These are phyloP conservation scores for Ceratina japonica DNA, from an alignment of 1,140 invertebrate species.

Conservation along the genomic window DNA sequence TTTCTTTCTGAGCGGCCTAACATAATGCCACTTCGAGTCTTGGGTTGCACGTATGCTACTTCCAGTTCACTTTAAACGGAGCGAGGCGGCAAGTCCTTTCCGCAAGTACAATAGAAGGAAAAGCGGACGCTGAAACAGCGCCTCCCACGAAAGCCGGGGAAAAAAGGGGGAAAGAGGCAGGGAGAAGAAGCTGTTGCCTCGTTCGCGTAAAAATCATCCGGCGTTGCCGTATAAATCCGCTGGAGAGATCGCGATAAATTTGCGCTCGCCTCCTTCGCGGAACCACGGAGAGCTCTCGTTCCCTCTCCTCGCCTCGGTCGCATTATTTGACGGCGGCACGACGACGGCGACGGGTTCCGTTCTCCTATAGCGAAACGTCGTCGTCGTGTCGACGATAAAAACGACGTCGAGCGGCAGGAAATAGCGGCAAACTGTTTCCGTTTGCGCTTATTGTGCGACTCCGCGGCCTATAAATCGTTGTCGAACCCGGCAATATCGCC, in stretches of 20 bases:
- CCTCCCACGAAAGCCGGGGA: background rate
- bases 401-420: conserved; percentile 10
- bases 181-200: background rate
- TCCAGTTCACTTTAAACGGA: no score
- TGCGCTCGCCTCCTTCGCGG: background rate
- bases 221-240: background rate
- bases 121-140: background rate
- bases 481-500: conserved; percentile 46
- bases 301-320: background rate
- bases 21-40: no score
- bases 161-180: no score
- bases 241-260: conserved; percentile 23
- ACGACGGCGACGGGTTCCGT: background rate
- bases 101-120: background rate
- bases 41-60: no score
- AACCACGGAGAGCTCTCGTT: background rate
- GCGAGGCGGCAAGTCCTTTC: background rate
- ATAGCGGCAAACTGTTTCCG: conserved; percentile 19
- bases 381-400: conserved; percentile 3
- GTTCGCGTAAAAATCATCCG: conserved; percentile 9
- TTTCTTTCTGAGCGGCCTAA: no score
- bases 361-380: background rate
- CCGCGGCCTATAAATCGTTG: conserved; percentile 53
- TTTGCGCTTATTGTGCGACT: conserved; percentile 25
- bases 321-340: conserved; percentile 18